phyloP scores from a whole-genome alignment of 1,140 invertebrate genomes.

The Neodiprion pinetum region DNA sequence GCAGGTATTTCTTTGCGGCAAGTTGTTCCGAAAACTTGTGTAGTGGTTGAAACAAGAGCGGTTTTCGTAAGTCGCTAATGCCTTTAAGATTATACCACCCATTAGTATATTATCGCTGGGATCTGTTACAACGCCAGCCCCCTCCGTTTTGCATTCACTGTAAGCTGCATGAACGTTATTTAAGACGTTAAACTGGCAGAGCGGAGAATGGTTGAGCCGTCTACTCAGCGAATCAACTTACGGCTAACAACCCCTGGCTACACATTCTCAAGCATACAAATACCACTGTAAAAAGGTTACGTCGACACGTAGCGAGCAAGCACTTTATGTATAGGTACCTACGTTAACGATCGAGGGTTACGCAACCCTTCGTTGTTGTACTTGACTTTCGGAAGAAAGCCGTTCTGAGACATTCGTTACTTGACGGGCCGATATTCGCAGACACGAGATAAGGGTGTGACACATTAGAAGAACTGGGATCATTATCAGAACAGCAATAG shows the following conservation, averaged over 20 bases:
- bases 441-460: no score
- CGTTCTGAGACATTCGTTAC: no score
- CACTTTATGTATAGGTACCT: no score
- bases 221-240: background rate
- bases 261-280: background rate
- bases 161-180: background rate
- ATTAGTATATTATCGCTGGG: background rate
- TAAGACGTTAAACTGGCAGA: conserved; percentile 1
- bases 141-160: background rate
- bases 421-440: no score
- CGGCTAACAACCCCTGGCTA: background rate
- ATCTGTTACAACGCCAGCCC: background rate
- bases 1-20: background rate
- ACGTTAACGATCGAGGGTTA: no score
- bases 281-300: background rate
- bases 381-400: no score
- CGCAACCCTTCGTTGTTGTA: no score
- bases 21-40: background rate
- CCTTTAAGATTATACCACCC: background rate
- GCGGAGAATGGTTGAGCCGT: background rate
- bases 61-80: background rate
- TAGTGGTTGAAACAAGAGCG: background rate
- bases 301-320: no score
- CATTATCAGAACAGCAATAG: no score
- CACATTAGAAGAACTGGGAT: no score